Percentiles rank a stretch among this genome's conserved stretches.
Conservation (phyloP, 1,140 invertebrate genomes). For the Temnothorax nylanderi region DNA sequence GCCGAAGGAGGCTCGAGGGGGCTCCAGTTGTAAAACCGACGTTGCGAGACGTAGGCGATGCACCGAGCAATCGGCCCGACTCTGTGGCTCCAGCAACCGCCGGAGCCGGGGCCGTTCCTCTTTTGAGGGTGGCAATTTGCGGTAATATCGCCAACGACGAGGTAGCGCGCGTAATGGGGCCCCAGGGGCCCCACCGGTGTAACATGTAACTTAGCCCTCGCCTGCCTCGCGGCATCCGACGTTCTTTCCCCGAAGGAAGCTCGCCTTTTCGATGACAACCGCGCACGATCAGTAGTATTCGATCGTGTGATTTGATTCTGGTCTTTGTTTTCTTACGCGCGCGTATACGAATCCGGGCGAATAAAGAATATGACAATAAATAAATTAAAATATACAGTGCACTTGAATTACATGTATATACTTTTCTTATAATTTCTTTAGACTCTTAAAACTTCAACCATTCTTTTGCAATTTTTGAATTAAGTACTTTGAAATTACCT, state of each 20-base stretch:
- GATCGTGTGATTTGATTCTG: constrained; percentile 8
- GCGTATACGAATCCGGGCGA: neutral
- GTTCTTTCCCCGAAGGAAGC: constrained; percentile 56
- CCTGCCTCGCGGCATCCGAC: constrained; percentile 50
- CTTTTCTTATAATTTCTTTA: neutral
- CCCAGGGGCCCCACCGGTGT: constrained; percentile 69
- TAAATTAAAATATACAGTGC: neutral
- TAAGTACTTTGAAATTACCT: neutral
- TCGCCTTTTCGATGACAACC: constrained; percentile 73
- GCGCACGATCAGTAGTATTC: constrained; percentile 60
- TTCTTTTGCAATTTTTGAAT: neutral
- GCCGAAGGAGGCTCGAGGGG: constrained; percentile 2
- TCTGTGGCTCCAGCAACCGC: constrained; percentile 71
- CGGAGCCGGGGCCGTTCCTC: constrained; percentile 79
- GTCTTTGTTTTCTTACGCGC: constrained; percentile 6
- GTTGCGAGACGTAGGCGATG: constrained; percentile 74
- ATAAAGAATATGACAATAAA: neutral
- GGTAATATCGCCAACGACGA: constrained; percentile 85
- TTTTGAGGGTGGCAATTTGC: constrained; percentile 86
- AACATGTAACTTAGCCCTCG: constrained; percentile 72
- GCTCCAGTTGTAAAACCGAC: constrained; percentile 81
- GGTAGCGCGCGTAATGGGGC: constrained; percentile 83
- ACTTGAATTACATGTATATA: neutral
- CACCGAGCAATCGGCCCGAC: constrained; percentile 73
- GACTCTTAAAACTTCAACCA: neutral